Evolutionary conservation across 2,888 invertebrate species (phyloP), one percentile per base, ranked within the genome.

Genomic region (Pardosa pseudoannulata): DNA sequence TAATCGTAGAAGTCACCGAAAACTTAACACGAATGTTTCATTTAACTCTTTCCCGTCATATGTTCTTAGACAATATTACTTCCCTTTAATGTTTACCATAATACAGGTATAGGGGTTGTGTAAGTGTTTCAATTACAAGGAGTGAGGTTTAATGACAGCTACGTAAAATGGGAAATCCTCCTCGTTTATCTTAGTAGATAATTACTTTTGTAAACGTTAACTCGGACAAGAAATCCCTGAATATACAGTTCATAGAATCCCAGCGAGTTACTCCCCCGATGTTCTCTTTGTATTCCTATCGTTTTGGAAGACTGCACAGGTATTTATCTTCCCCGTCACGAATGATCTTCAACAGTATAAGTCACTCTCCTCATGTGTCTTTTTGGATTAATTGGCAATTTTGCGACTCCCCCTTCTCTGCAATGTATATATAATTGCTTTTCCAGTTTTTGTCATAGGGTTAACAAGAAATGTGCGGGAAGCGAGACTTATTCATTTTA

Each of bases 131-230:
- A n/a, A n/a, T n/a, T n/a, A n/a, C n/a, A n/a, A n/a, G n/a, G n/a
- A n/a, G n/a, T n/a, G n/a, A 36, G 36, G 56, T 5, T 23, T 5
- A 56, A 56, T 56, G 23, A 56, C 56, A 56, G 56, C 16, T 56
- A 23, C 3, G 16, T 19, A n/a, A 46, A 46, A n/a, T 11, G 41
- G 56, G 13, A 56, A 56, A 56, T 23, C 23, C 23, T 2, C 23
- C 23, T 56, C 56, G 23, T 56, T 56, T 5, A 56, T 56, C 56
- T 16, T 56, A 6, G 19, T 23, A 5, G 56, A 56, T 56, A 56
- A 56, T 56, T 56, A 19, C 11, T 23, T 56, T 56, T 56, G 56
- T 5, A 23, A 56, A 56, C n/a, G 56, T 56, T 56, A 56, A 56
- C 23, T 19, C 56, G 23, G 1, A 11, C 56, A n/a, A 23, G 56